Evolutionary conservation across 1,140 invertebrate species (phyloP), one percentile per base, ranked within the genome.

Genomic region (Pseudobourletiella spinata): DNA sequence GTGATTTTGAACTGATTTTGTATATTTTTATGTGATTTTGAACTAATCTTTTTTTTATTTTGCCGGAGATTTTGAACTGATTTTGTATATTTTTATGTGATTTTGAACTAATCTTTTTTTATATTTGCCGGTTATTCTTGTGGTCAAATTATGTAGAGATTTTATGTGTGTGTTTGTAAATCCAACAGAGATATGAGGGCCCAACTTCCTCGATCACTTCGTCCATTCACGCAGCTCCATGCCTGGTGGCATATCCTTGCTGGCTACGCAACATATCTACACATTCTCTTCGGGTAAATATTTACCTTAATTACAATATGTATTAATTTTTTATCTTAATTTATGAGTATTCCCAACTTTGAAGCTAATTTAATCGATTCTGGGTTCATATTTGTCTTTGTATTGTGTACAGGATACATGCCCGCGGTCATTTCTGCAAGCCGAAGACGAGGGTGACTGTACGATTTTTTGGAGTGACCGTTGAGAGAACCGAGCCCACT

Each of bases 181-280:
- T 60, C 32, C 61, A 56, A 30, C 26, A 66, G 64, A 2, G 54
- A 57, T 22, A 20, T 63, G 22, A 43, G 66, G 20, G n/a, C 50
- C 32, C 58, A 66, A 46, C 24, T 71, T 25, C 68, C 70, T 11
- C 15, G 28, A 18, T 22, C 51, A 54, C 16, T 70, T 16, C 18
- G 48, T 61, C 72, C 73, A 18, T 58, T 75, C 0, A 73, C 70
- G 6, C 73, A 75, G 61, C 57, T 75, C 18, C 73, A 75, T 68
- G 74, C 71, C 26, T 72, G 71, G 66, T 75, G 74, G 74, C 74
- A 75, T 63, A 62, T 72, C 39, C 61, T 74, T 1, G 68, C 72
- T 55, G 73, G 73, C 16, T 72, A 72, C 46, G 71, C 70, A 0
- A 71, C 67, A n/a, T 71, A 72, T 54, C 43, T 72, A 15, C 70